Evolutionary conservation across 2,113 vertebrate species (phyloP), one percentile per base, ranked within the genome.

Genomic region (Psettodes erumei): DNA sequence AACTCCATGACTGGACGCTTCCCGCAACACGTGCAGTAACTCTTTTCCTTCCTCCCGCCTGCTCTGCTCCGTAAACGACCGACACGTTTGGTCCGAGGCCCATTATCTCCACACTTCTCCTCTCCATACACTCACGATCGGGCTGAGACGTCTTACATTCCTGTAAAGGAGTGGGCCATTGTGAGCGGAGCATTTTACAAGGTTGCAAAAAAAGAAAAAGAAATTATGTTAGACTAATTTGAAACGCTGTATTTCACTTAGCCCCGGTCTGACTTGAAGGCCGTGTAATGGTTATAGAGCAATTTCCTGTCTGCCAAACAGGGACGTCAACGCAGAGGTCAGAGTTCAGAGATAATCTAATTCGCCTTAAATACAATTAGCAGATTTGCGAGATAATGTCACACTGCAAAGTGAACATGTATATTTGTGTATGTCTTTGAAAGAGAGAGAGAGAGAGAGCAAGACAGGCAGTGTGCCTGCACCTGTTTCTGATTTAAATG

Each of bases 401-500:
- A 63, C 43, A 33, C 3, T 53, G 25, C 60, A 74, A 75, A 84
- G 74, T 15, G 67, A 61, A 62, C n/a, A 75, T 74, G 68, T 71
- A 33, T 45, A 59, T 75, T 25, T 27, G 37, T 53, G 61, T 19
- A 18, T 53, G 55, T 60, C 33, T 67, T 15, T 58, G 53, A 11
- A n/a, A 53, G 56, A 21, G 43, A 48, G 65, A 47, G 12, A 43
- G 47, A 56, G 42, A 15, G 16, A 61, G 61, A 70, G 37, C 0
- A 7, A 60, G 21, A 59, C 19, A 66, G 56, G 75, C 79, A 66
- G 71, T 37, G 32, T 25, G 59, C 42, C 48, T 60, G 43, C 86
- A 83, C 90, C 81, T 86, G 90, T 81, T 87, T 83, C 64, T 86
- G 74, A 83, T 91, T 90, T 83, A 75, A 87, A 76, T 59, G 43